A percentile compares a stretch with the other conserved stretches of the same genome.
Evolutionary conservation across 2,888 invertebrate species (phyloP).

Genomic region (Escarpia spicata): DNA sequence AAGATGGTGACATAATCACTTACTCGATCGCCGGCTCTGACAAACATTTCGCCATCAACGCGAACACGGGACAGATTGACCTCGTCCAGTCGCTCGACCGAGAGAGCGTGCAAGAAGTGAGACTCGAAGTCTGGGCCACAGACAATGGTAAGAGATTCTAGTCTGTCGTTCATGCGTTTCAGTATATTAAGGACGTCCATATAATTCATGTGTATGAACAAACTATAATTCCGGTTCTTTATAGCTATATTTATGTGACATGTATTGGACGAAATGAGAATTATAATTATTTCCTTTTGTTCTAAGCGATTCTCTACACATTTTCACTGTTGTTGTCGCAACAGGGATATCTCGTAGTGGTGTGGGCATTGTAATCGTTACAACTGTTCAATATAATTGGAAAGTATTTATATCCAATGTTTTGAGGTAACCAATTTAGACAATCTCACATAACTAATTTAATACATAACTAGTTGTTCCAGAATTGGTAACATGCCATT

Average conservation of each 20-base stretch:
- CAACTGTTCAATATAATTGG: too few relatives aligned
- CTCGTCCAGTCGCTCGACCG: conserved; percentile 10
- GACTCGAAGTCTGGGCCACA: background rate
- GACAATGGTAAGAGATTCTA: background rate
- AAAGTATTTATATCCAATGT: too few relatives aligned
- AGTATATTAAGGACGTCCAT: background rate
- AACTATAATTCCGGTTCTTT: background rate
- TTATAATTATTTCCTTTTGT: too few relatives aligned
- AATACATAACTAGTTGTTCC: too few relatives aligned
- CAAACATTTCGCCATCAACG: background rate
- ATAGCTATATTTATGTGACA: background rate
- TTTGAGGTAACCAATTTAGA: too few relatives aligned
- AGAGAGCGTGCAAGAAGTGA: background rate
- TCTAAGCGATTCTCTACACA: too few relatives aligned
- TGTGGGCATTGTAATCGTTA: too few relatives aligned
- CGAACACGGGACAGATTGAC: background rate
- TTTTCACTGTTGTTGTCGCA: too few relatives aligned
- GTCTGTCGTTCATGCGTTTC: background rate
- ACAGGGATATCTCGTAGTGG: too few relatives aligned
- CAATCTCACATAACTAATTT: too few relatives aligned
- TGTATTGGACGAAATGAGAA: too few relatives aligned
- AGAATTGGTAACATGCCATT: too few relatives aligned
- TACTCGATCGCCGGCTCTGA: background rate
- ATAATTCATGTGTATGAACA: background rate
- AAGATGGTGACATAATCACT: conserved; percentile 21